Evolutionary conservation across 1,140 invertebrate genomes (phyloP).

Genomic region (Pollicipes pollicipes): DNA sequence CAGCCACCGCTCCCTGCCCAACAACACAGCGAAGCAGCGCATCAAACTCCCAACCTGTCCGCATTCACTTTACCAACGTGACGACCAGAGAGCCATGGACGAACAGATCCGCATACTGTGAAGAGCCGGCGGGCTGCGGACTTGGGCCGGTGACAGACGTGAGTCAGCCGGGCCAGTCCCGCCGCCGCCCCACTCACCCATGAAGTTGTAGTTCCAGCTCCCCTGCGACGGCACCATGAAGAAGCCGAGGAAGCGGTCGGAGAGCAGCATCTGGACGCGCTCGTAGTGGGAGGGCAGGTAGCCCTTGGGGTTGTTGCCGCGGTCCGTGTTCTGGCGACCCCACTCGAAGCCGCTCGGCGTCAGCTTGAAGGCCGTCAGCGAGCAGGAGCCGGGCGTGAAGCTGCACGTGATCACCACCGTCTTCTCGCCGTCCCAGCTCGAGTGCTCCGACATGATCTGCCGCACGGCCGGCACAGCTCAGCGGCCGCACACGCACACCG

Average conservation of each 20-base stretch:
- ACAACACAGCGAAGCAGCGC: no score
- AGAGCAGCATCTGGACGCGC: slow-evolving; percentile 97
- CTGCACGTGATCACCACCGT: slow-evolving; percentile 98
- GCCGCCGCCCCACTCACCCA: slow-evolving; percentile 67
- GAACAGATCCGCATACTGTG: no score
- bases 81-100: no score
- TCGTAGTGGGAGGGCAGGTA: slow-evolving; percentile 98
- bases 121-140: no score
- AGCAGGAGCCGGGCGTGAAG: slow-evolving; percentile 96
- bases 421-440: slow-evolving; percentile 96
- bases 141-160: no score
- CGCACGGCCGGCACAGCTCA: no score
- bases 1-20: no score
- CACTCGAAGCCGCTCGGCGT: slow-evolving; percentile 97
- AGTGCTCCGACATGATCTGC: slow-evolving; percentile 89
- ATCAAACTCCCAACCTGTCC: no score
- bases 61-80: no score
- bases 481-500: no score
- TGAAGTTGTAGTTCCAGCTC: slow-evolving; percentile 99
- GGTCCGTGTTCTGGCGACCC: slow-evolving; percentile 94
- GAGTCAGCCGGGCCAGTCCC: no score
- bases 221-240: slow-evolving; percentile 96
- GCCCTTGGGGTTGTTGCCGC: slow-evolving; percentile 98
- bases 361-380: slow-evolving; percentile 91
- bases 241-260: slow-evolving; percentile 93